Percentiles rank a stretch among this genome's conserved stretches.
Conservation (phyloP, 1,140 invertebrate genomes). For the Sminthurinus signatus region DNA sequence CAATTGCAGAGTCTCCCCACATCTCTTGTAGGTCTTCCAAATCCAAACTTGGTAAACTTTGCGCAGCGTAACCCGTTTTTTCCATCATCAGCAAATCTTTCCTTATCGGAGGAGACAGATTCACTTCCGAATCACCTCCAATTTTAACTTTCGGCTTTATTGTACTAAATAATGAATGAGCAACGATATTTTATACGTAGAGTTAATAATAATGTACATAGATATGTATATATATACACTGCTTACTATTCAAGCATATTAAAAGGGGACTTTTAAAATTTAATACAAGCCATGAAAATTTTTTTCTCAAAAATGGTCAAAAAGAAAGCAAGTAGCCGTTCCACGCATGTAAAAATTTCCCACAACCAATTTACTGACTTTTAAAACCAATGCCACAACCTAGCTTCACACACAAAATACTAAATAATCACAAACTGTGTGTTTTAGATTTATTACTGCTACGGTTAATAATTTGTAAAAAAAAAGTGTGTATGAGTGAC, state of each 20-base stretch:
- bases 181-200: neutral
- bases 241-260: slow-evolving; percentile 11
- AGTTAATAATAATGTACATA: neutral
- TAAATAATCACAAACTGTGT: no score
- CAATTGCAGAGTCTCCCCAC: slow-evolving; percentile 34
- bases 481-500: no score
- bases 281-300: no score
- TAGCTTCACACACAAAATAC: no score
- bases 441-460: no score
- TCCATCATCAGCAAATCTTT: slow-evolving; percentile 24
- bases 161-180: neutral
- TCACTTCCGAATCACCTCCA: neutral
- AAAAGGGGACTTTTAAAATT: no score
- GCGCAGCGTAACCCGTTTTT: slow-evolving; percentile 20
- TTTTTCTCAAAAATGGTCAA: no score
- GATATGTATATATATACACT: neutral
- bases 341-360: no score
- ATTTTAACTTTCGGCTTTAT: slow-evolving; percentile 15
- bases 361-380: no score
- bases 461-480: no score
- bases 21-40: slow-evolving; percentile 37
- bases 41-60: slow-evolving; percentile 32
- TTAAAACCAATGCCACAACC: no score
- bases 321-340: no score
- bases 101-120: neutral